Evolutionary conservation across 2,888 invertebrate genomes (phyloP).

Genomic region (Nasonia oneida): DNA sequence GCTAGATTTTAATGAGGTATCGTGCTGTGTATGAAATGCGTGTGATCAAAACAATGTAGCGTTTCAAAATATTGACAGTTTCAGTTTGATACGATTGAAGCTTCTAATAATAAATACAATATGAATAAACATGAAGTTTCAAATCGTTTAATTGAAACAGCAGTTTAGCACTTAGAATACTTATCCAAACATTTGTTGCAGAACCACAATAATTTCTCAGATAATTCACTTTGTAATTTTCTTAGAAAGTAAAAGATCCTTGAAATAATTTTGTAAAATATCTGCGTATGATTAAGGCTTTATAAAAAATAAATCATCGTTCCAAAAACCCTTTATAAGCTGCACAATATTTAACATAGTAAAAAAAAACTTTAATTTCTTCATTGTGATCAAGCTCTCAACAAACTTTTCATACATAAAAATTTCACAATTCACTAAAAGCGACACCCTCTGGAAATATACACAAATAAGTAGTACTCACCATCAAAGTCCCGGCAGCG

Average conservation of each 20-base stretch:
- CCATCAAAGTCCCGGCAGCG: slow-evolving; percentile 95
- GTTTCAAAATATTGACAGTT: slow-evolving; percentile 1
- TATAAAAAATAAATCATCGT: no score
- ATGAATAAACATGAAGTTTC: not conserved
- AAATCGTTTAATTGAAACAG: not conserved
- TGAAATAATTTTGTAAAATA: no score
- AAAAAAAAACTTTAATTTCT: no score
- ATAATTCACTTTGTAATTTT: not conserved
- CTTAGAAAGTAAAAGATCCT: not conserved
- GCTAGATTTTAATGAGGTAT: not conserved
- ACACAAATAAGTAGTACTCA: slow-evolving; percentile 73
- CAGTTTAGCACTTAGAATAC: not conserved
- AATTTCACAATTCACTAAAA: no score
- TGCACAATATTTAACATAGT: no score
- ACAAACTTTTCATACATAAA: no score
- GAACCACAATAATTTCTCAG: not conserved
- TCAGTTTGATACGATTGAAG: not conserved
- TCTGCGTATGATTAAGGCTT: no score
- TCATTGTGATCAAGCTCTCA: not conserved
- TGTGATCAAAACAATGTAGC: slow-evolving; percentile 49
- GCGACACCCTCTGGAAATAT: not conserved
- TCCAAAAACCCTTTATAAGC: no score
- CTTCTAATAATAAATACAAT: not conserved
- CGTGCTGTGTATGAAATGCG: not conserved
- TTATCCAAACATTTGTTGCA: not conserved